Evolutionary conservation across 2,888 invertebrate species (phyloP), one percentile per base, ranked within the genome.

Genomic region (Stenotaenia linearis): DNA sequence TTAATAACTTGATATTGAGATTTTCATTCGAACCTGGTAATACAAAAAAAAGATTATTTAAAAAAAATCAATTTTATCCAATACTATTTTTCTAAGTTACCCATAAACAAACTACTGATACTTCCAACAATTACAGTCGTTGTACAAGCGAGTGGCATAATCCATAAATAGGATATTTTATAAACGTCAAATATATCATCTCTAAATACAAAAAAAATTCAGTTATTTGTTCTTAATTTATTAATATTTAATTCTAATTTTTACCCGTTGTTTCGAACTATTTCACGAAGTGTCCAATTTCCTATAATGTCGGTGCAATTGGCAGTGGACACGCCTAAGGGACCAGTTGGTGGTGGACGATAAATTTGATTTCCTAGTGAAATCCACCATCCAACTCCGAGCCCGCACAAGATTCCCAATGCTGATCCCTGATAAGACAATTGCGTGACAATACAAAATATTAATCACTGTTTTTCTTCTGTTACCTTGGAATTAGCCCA

Each of bases 331-430:
- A 75, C 35, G 9, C 35, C 0, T 21, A 75, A 32, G 35, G 10
- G 2, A 7, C 15, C 9, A 1, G 35, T 21, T 1, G 75, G 18
- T 35, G 75, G 75, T 9, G 75, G 75, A 3, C 37, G 32, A 4
- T 35, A 35, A 30, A 75, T 75, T 75, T 75, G 75, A 18, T 75
- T 75, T 9, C 75, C 75, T 15, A 75, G n/a, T 35, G 75, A 75
- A 75, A 75, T 23, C 75, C 75, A 75, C 32, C 35, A 75, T 35
- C 35, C 75, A 28, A 35, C 18, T 75, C 1, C 35, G 10, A 75
- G 23, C 12, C 75, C 75, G n/a, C 35, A 75, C 1, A 32, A 10
- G 7, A 35, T 18, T 18, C 75, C 75, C 12, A 75, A 4, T 12
- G 21, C 15, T 75, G 75, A 35, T 32, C 75, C 75, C 75, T 75